Conservation (phyloP, 2,888 invertebrate species). For the Acronicta psi region DNA sequence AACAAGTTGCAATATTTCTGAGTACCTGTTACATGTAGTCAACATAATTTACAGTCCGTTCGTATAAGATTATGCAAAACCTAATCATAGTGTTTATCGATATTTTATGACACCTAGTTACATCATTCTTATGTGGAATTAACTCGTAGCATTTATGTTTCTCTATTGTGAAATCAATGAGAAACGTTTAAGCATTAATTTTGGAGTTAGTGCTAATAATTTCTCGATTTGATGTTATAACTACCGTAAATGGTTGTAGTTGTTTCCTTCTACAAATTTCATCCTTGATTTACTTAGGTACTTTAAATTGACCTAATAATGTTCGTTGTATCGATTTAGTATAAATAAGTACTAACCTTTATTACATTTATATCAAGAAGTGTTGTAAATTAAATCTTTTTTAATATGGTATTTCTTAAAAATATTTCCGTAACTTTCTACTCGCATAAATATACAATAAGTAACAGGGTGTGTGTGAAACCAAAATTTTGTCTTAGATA, state of each 20-base stretch:
- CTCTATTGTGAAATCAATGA: slow-evolving; percentile 16
- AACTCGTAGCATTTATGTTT: slow-evolving; percentile 19
- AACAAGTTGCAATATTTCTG: slow-evolving; percentile 6
- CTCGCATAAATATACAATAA: too few relatives aligned
- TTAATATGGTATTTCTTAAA: too few relatives aligned
- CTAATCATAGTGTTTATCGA: slow-evolving; percentile 48
- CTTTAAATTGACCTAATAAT: too few relatives aligned
- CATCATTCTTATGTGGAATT: slow-evolving; percentile 17
- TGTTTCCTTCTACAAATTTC: not conserved
- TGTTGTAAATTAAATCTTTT: too few relatives aligned
- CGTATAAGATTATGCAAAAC: slow-evolving; percentile 36
- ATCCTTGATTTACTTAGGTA: not conserved
- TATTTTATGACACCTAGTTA: slow-evolving; percentile 40
- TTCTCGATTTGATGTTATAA: not conserved
- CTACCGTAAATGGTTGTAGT: not conserved
- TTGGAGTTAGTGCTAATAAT: slow-evolving; percentile 4
- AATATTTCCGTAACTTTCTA: too few relatives aligned
- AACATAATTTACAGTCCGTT: slow-evolving; percentile 7
- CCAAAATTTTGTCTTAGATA: too few relatives aligned
- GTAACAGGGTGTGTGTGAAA: too few relatives aligned
- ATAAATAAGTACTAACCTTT: too few relatives aligned
- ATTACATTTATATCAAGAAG: too few relatives aligned
- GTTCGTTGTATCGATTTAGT: too few relatives aligned
- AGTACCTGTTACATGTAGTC: not conserved
- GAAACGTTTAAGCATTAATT: slow-evolving; percentile 9